Conservation (phyloP, 2,888 invertebrate species). For the Meiosimyza platycephala region DNA sequence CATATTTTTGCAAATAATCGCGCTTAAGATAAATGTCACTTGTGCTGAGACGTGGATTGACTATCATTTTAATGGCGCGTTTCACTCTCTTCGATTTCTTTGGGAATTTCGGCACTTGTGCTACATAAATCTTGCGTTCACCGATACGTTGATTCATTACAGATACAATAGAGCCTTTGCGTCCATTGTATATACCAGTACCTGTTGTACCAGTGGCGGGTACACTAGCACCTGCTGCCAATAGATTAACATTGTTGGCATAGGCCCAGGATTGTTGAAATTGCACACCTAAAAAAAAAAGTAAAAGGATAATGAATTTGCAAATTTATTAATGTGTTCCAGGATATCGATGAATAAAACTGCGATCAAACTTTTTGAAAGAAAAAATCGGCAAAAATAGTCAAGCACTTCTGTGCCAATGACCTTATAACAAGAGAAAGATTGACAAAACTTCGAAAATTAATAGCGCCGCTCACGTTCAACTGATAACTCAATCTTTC, state of each 20-base stretch:
- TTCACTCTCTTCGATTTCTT: slow-evolving; percentile 19
- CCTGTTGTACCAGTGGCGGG: slow-evolving; percentile 75
- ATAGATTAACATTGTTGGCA: slow-evolving; percentile 75
- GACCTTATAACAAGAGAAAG: too few species aligned
- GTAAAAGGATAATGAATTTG: not conserved
- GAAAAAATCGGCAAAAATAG: too few species aligned
- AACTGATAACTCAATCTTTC: too few species aligned
- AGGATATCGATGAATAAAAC: too few species aligned
- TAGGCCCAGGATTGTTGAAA: slow-evolving; percentile 79
- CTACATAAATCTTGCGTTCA: slow-evolving; percentile 54
- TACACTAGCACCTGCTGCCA: slow-evolving; percentile 78
- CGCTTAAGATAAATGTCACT: slow-evolving; percentile 50
- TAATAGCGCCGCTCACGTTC: too few species aligned
- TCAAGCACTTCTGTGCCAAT: not conserved
- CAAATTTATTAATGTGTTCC: not conserved
- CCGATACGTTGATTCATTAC: slow-evolving; percentile 51
- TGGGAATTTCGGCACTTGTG: slow-evolving; percentile 55
- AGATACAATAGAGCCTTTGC: slow-evolving; percentile 50
- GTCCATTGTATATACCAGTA: slow-evolving; percentile 79
- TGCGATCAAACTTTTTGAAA: too few species aligned
- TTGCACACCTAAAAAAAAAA: slow-evolving; percentile 69
- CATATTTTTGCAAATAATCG: slow-evolving; percentile 52
- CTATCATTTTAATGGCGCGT: not conserved
- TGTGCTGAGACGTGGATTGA: not conserved
- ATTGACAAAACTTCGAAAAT: too few species aligned